Evolutionary conservation across 2,888 invertebrate species (phyloP).

Genomic region (Megaustenia siamemsis): DNA sequence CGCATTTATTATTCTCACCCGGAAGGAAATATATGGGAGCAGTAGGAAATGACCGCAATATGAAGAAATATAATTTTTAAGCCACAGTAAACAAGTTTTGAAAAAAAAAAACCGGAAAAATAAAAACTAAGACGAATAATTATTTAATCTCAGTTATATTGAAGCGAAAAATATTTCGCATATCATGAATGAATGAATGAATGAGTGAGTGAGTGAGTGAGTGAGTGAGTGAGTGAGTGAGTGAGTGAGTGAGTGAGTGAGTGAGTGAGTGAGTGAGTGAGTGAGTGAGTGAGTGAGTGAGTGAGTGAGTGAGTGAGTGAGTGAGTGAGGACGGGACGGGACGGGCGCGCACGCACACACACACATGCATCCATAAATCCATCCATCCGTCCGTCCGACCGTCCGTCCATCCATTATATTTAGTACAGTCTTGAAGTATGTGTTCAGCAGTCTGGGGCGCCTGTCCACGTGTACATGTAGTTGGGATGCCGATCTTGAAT

Average conservation of each 20-base stretch:
- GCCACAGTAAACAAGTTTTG: background rate
- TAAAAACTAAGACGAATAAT: no score
- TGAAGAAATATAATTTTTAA: background rate
- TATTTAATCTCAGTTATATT: background rate
- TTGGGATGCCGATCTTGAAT: no score
- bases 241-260: conserved; percentile 27
- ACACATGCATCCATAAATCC: no score
- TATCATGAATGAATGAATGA: no score
- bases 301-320: no score
- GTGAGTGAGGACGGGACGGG: background rate
- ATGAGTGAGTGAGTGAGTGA: no score
- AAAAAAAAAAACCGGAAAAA: no score
- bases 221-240: background rate
- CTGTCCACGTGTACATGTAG: no score
- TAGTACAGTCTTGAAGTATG: no score
- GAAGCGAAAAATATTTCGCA: background rate
- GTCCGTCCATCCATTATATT: background rate
- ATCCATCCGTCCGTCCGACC: no score
- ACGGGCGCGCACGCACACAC: background rate
- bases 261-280: conserved; percentile 25
- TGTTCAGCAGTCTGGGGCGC: no score
- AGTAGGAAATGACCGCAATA: no score
- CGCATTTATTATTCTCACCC: background rate
- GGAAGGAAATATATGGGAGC: background rate
- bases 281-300: conserved; percentile 22